Percentiles rank a stretch among this genome's conserved stretches.
Conservation (phyloP, 2,797 vertebrate genomes). For the Zalophus californianus region DNA sequence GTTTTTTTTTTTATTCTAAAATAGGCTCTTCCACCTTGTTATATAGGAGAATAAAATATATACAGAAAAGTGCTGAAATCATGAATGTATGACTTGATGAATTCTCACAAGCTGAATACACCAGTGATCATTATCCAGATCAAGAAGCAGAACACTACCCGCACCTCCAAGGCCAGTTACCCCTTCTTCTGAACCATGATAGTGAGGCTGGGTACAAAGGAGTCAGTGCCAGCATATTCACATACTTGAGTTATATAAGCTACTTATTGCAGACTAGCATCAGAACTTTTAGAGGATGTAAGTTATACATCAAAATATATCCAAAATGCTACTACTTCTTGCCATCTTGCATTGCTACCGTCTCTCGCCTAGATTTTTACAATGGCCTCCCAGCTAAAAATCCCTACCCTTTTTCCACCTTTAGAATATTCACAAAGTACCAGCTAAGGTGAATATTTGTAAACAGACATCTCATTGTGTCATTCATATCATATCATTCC, state of each 20-base stretch:
- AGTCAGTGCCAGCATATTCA: neutral
- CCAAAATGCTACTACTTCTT: neutral
- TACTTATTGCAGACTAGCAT: neutral
- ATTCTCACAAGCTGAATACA: neutral
- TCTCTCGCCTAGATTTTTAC: slow-evolving; percentile 13
- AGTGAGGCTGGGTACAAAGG: neutral
- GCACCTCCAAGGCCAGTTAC: neutral
- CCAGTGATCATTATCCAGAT: neutral
- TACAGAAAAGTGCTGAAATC: neutral
- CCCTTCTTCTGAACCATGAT: neutral
- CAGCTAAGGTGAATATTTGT: neutral
- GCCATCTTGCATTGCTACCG: neutral
- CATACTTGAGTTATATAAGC: neutral
- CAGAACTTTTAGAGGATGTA: neutral
- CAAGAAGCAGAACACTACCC: neutral
- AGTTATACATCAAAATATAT: neutral
- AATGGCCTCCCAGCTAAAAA: neutral
- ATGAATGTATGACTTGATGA: neutral
- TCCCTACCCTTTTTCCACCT: neutral
- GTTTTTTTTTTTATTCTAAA: neutral
- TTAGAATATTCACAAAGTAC: neutral
- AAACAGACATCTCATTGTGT: neutral
- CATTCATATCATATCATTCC: neutral
- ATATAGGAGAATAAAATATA: neutral
- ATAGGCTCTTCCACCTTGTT: neutral